phyloP scores from a whole-genome alignment of 2,113 vertebrate genomes.

The Calyptommatus sinebrachiatus region DNA sequence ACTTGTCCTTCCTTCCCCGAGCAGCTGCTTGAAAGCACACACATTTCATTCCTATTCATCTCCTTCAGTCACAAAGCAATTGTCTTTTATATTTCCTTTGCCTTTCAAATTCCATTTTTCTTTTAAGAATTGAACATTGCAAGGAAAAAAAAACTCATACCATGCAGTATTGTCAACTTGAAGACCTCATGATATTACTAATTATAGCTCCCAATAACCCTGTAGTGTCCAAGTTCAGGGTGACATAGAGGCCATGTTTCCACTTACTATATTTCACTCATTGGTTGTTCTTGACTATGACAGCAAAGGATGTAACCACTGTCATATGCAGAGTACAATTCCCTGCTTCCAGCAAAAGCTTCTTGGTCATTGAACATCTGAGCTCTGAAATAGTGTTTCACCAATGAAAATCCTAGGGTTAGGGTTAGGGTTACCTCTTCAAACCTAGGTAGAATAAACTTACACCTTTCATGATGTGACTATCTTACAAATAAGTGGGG shows the following conservation, averaged over 20 bases:
- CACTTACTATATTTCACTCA: no score
- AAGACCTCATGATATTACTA: no score
- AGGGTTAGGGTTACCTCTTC: no score
- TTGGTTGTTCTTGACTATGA: no score
- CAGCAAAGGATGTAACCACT: no score
- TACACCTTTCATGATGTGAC: constrained; percentile 20
- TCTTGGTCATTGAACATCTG: not conserved
- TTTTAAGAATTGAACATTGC: not conserved
- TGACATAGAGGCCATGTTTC: no score
- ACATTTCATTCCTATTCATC: not conserved
- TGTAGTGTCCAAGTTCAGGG: no score
- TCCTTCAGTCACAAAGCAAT: not conserved
- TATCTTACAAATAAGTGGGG: constrained; percentile 3
- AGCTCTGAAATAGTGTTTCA: not conserved
- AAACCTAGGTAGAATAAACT: not conserved
- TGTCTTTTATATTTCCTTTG: not conserved
- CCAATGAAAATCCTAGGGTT: no score
- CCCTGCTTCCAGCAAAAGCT: no score
- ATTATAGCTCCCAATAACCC: no score
- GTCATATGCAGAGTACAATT: no score
- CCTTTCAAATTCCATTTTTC: not conserved
- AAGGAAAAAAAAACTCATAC: not conserved
- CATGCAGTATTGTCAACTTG: no score
- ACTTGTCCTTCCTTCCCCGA: not conserved
- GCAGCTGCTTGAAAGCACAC: not conserved